Conservation (phyloP, 2,888 invertebrate species). For the Cryptocephalus moraei region DNA sequence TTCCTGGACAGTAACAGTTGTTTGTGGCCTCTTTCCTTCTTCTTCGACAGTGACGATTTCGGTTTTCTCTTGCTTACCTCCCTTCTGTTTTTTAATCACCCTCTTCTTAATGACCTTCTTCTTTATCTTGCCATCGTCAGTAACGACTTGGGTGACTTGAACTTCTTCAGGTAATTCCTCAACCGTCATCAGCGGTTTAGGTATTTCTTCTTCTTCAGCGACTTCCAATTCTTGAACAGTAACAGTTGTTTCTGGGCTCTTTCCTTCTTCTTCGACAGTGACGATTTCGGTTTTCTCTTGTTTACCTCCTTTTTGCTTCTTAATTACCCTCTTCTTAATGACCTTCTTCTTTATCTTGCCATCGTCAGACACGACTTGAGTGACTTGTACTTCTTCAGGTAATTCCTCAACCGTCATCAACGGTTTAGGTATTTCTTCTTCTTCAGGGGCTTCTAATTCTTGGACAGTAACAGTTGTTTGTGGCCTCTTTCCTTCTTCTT, state of each 20-base stretch:
- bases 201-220: constrained; percentile 27
- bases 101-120: constrained; percentile 25
- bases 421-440: background rate
- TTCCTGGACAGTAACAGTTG: constrained; percentile 36
- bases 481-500: constrained; percentile 33
- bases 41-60: constrained; percentile 28
- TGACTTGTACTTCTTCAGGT: constrained; percentile 21
- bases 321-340: constrained; percentile 33
- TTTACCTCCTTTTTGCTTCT: constrained; percentile 31
- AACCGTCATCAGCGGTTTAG: constrained; percentile 18
- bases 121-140: constrained; percentile 29
- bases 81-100: constrained; percentile 24
- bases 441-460: constrained; percentile 25
- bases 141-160: constrained; percentile 28
- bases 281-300: constrained; percentile 30
- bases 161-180: constrained; percentile 25
- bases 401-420: constrained; percentile 29
- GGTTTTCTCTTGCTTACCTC: constrained; percentile 22
- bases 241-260: too few relatives aligned
- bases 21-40: constrained; percentile 31
- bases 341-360: constrained; percentile 15
- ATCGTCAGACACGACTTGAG: constrained; percentile 21
- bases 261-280: too few relatives aligned
- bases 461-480: constrained; percentile 34
- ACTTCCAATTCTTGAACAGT: constrained; percentile 23